These are phyloP conservation scores for Plecotus auritus DNA, from an alignment of 2,113 vertebrate genomes.

Conservation along the genomic window DNA sequence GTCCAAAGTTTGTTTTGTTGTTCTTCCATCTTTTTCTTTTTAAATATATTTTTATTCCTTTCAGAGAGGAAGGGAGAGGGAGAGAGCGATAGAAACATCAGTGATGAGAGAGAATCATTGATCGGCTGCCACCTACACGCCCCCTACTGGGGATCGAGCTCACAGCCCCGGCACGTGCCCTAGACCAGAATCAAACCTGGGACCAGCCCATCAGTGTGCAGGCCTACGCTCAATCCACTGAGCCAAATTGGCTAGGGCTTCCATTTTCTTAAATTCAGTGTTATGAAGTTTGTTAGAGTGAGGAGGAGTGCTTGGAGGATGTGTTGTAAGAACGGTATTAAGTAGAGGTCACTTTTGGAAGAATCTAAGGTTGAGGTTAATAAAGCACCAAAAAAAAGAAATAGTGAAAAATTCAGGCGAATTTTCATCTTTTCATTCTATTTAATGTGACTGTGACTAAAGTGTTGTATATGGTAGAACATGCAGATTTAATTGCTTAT, in stretches of 20 bases:
- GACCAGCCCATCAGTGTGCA: no score
- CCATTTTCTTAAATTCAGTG: not conserved
- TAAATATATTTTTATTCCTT: no score
- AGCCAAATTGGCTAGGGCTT: no score
- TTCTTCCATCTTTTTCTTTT: not conserved
- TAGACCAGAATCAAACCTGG: no score
- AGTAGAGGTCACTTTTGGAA: not conserved
- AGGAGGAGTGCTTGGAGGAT: not conserved
- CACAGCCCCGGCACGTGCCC: no score
- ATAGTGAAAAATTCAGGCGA: not conserved
- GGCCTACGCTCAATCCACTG: no score
- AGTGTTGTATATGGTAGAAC: not conserved
- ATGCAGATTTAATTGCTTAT: slow-evolving; percentile 2
- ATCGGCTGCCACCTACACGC: no score
- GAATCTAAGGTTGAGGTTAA: not conserved
- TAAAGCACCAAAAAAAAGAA: not conserved
- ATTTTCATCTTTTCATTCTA: not conserved
- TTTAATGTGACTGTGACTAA: not conserved
- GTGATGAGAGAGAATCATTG: no score
- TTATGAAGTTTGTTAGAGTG: not conserved
- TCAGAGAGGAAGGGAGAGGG: no score
- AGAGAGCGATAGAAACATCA: no score
- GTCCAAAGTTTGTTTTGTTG: not conserved
- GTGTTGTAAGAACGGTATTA: not conserved
- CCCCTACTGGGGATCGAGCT: no score